phyloP scores from a whole-genome alignment of 2,113 vertebrate species.

The Dasypus novemcinctus region DNA sequence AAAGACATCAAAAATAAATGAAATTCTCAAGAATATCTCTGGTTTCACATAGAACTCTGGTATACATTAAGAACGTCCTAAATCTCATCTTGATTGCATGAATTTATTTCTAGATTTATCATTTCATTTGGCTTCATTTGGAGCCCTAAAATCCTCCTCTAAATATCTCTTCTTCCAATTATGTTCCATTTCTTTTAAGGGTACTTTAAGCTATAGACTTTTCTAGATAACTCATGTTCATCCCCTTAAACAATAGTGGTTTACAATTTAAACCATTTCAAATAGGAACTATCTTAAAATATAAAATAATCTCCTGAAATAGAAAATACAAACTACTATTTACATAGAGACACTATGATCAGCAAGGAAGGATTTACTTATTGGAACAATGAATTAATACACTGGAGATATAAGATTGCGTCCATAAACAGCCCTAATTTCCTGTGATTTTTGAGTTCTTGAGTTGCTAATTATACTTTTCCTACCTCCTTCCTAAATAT shows the following conservation, averaged over 20 bases:
- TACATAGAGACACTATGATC: background rate
- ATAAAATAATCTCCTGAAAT: constrained; percentile 20
- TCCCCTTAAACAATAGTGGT: background rate
- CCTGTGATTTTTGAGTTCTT: background rate
- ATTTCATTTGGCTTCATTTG: constrained; percentile 9
- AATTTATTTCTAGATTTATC: background rate
- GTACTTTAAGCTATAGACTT: background rate
- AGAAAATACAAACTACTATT: background rate
- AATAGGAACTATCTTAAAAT: background rate
- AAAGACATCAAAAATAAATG: background rate
- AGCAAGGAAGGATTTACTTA: background rate
- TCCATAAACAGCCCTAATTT: background rate
- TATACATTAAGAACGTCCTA: background rate
- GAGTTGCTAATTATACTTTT: background rate
- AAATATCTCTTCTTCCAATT: background rate
- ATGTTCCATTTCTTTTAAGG: background rate
- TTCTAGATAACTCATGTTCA: background rate
- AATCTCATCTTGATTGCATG: background rate
- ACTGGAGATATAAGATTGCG: background rate
- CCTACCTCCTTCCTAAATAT: background rate
- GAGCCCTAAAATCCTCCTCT: background rate
- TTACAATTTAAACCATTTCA: background rate
- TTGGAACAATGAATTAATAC: background rate
- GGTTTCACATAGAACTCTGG: background rate
- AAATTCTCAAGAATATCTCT: background rate